Base-by-base conservation (phyloP, 2,113 vertebrate genomes). In the Osmerus mordax region DNA sequence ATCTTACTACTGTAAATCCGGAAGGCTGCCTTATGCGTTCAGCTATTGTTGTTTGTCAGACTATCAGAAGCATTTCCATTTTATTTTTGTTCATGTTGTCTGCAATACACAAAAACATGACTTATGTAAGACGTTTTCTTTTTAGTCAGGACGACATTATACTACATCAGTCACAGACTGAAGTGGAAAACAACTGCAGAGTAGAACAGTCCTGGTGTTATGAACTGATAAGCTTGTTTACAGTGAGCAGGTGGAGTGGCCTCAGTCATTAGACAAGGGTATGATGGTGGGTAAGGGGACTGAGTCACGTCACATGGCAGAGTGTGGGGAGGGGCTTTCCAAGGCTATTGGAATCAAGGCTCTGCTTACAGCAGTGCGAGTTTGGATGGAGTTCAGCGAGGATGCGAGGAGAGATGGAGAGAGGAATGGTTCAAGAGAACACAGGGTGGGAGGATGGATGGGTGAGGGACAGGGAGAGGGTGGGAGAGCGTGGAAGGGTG, bases 41-140 rank as follows among this genome's bases (percentile, higher is more conserved):
- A 1, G 41, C 41, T 12, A 47, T 47, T 11, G 41, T 9, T 47
- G 9, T 47, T 47, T 1, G 7, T 47, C 9, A 9, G 41, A 11
- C 9, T 47, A 62, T 28, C 23, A 7, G 3, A 62, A 60, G 58
- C 60, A 1, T 47, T 47, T 47, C 12, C 9, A 47, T 47, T 56
- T 78, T 78, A 62, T 81, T 63, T 79, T 78, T 74, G 23, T 60
- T 75, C 66, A 64, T 52, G 11, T 47, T 73, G 28, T 59, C 56
- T 3, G 8, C 70, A 62, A 72, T 67, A 70, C 36, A 72, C 19
- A 0, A 21, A 66, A 12, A 62, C 16, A 65, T 14, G 19, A 51
- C 32, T 83, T 78, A 74, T 36, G 25, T 76, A 85, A 88, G 9
- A 2, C 0, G 2, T 58, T 4, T 72, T 86, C 74, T 82, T 83